Evolutionary conservation across 2,888 invertebrate species (phyloP).

Genomic region (Hyles lineata): DNA sequence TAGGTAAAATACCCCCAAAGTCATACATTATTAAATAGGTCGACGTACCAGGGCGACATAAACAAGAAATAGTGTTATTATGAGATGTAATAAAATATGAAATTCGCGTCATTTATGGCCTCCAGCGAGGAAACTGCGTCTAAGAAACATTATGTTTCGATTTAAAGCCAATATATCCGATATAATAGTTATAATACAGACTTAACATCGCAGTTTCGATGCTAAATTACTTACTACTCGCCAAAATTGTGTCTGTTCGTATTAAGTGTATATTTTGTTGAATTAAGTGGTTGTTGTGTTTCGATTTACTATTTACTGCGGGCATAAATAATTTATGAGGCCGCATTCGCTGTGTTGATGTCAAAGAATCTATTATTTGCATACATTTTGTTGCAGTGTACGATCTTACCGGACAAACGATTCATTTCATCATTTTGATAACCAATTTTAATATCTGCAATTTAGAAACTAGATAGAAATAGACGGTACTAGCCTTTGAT

Average conservation of each 20-base stretch:
- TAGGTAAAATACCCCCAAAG: neutral
- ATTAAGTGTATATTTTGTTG: conserved; percentile 42
- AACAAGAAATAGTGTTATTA: conserved; percentile 45
- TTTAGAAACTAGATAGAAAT: too few relatives aligned
- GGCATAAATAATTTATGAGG: too few relatives aligned
- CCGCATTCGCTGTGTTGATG: too few relatives aligned
- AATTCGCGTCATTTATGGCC: conserved; percentile 51
- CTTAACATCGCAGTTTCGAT: conserved; percentile 55
- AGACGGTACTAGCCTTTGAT: too few relatives aligned
- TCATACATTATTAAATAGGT: conserved; percentile 13
- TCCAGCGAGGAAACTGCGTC: conserved; percentile 42
- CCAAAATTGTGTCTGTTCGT: conserved; percentile 50
- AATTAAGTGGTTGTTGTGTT: neutral
- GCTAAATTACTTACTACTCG: conserved; percentile 55
- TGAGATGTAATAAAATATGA: conserved; percentile 47
- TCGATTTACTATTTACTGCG: neutral
- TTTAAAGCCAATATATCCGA: conserved; percentile 52
- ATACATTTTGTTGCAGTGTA: too few relatives aligned
- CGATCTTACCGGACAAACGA: too few relatives aligned
- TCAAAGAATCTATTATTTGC: too few relatives aligned
- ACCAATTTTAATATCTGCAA: too few relatives aligned
- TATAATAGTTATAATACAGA: conserved; percentile 33
- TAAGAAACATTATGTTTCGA: conserved; percentile 51
- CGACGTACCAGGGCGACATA: conserved; percentile 42
- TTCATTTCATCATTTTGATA: too few relatives aligned